Conservation (phyloP, 2,113 vertebrate species). For the Podiceps cristatus region DNA sequence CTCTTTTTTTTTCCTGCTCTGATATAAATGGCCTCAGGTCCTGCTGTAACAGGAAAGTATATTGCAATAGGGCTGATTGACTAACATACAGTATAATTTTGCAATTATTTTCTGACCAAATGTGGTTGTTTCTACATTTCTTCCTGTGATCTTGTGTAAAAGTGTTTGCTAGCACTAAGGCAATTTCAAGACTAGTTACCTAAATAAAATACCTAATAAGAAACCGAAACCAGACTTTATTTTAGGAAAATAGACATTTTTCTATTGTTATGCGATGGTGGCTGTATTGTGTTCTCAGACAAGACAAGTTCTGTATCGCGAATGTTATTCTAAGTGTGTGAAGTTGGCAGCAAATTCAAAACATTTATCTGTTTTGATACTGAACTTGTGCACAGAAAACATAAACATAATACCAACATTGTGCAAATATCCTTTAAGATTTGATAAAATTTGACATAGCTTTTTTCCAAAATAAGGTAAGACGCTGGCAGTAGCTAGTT, state of each 20-base stretch:
- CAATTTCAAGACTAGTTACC: background rate
- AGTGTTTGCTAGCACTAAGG: background rate
- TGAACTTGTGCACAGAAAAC: background rate
- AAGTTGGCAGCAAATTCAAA: background rate
- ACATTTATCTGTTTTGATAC: background rate
- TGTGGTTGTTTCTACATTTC: background rate
- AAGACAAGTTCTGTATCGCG: background rate
- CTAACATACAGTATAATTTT: background rate
- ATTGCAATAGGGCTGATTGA: background rate
- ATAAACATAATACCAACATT: background rate
- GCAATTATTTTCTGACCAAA: background rate
- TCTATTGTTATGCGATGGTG: background rate
- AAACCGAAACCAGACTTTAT: background rate
- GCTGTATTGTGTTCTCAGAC: background rate
- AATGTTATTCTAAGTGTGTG: background rate
- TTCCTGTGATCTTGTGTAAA: background rate
- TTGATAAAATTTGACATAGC: background rate
- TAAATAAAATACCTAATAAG: background rate
- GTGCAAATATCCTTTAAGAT: background rate
- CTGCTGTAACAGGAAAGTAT: background rate
- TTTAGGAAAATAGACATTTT: background rate
- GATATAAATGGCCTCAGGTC: background rate
- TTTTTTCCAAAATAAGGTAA: background rate
- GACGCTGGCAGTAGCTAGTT: background rate
- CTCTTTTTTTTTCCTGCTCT: background rate